Evolutionary conservation across 92 coral and sea anemone genomes (phyloP), one percentile per base, ranked within the genome.

Genomic region (Desmophyllum pertusum): DNA sequence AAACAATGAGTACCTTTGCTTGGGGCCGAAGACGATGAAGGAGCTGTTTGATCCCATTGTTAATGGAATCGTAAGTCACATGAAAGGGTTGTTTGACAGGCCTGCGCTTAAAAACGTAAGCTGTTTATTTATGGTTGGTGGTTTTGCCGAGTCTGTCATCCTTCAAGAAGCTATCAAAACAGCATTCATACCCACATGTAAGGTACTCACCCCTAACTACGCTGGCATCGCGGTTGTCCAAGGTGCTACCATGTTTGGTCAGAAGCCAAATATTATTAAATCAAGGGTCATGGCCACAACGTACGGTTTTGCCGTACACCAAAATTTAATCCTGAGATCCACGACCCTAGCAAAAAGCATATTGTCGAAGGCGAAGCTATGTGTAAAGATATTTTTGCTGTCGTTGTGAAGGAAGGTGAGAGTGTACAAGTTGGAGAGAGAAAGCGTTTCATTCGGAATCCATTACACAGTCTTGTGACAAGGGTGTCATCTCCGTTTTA

Each of bases 1-100:
- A 78, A 80, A 86, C 2, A 48, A 84, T 2, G 95, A 90, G 62
- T 92, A 78, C 42, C 75, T 92, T 41, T 89, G 91, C 81, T 45
- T 92, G 33, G 82, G 81, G 42, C 77, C 91, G 36, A 59, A 55
- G 10, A 81, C 87, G 23, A 82, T 92, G 75, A 87, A 79, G 37
- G 14, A 62, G 50, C 76, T 92, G 52, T 92, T 85, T 72, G 61
- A 89, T 48, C 92, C 93, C 10, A 91, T 86, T 2, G 77, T 88
- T 10, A 59, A 46, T 19, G 86, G 86, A 51, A 92, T 91, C 31
- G 69, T 87, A 5, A 83, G 76, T 2, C 85, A 85, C 65, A 61
- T 92, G 46, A 52, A 37, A 36, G 19, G 6, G 11, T 66, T 92
- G 55, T 29, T 86, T 6, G 64, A 39, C 10, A 86, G 85, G 10